phyloP scores from a whole-genome alignment of 2,888 invertebrate genomes.

The Odontocolon sp. region DNA sequence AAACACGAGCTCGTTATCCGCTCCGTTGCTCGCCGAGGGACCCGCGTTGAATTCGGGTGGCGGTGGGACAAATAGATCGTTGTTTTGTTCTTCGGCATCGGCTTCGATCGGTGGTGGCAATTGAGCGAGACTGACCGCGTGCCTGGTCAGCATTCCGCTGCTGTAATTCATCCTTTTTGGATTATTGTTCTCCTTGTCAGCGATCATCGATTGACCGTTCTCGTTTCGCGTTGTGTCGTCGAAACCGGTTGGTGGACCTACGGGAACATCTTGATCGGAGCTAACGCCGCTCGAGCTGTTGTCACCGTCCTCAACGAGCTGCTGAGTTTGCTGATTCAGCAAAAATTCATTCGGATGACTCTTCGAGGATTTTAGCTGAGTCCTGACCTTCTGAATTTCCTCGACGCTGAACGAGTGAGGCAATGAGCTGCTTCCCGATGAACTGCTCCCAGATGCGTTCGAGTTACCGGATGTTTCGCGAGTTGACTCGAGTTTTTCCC shows the following conservation, averaged over 20 bases:
- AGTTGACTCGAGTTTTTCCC: slow-evolving; percentile 79
- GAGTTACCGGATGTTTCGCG: slow-evolving; percentile 81
- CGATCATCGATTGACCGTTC: slow-evolving; percentile 76
- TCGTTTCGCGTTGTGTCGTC: slow-evolving; percentile 79
- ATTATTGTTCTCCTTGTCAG: slow-evolving; percentile 72
- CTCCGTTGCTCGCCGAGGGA: slow-evolving; percentile 76
- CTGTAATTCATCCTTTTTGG: slow-evolving; percentile 75
- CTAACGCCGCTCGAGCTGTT: slow-evolving; percentile 95
- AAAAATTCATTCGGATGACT: slow-evolving; percentile 93
- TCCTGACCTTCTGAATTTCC: slow-evolving; percentile 93
- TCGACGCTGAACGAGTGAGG: slow-evolving; percentile 94
- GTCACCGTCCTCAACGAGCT: slow-evolving; percentile 88
- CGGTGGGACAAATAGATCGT: slow-evolving; percentile 83
- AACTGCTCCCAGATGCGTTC: slow-evolving; percentile 84
- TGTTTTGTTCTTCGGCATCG: slow-evolving; percentile 86
- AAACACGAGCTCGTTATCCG: slow-evolving; percentile 85
- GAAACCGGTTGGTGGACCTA: slow-evolving; percentile 82
- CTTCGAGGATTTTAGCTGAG: slow-evolving; percentile 92
- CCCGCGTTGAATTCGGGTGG: slow-evolving; percentile 84
- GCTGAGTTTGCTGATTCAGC: slow-evolving; percentile 81
- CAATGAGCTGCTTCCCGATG: slow-evolving; percentile 87
- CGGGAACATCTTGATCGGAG: slow-evolving; percentile 90
- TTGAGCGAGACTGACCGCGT: slow-evolving; percentile 89
- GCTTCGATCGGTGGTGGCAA: slow-evolving; percentile 90
- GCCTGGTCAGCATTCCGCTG: slow-evolving; percentile 83